Conservation (phyloP, 2,113 vertebrate species). For the Galeopterus variegatus region DNA sequence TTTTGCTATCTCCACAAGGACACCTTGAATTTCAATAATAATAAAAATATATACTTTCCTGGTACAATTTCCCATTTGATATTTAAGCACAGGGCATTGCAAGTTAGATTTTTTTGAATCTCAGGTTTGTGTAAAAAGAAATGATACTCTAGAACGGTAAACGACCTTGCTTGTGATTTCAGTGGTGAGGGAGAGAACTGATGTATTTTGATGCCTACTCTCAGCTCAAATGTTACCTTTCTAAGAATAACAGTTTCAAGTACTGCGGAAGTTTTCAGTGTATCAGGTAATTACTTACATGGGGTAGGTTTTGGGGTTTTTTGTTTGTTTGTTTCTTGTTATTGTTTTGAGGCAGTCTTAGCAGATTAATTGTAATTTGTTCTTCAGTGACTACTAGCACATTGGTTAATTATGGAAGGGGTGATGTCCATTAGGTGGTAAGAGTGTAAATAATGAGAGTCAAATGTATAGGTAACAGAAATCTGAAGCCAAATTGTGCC, state of each 20-base stretch:
- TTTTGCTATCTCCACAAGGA: neutral
- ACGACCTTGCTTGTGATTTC: neutral
- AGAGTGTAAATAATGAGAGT: neutral
- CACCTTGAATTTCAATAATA: neutral
- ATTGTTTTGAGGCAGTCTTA: neutral
- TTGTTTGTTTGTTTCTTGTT: neutral
- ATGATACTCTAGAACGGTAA: neutral
- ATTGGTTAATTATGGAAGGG: neutral
- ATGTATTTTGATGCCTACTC: neutral
- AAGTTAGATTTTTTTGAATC: neutral
- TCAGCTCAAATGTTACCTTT: slow-evolving; percentile 5
- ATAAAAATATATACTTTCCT: neutral
- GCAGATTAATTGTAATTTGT: neutral
- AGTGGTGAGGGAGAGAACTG: neutral
- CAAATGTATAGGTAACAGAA: neutral
- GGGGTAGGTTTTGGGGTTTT: neutral
- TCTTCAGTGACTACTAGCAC: neutral
- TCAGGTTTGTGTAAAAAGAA: neutral
- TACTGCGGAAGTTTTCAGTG: neutral
- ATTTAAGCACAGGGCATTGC: neutral
- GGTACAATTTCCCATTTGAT: neutral
- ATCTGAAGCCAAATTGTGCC: neutral
- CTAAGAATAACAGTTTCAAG: neutral
- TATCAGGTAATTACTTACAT: neutral
- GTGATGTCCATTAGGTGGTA: neutral